A percentile compares a stretch with the other conserved stretches of the same genome.
Evolutionary conservation across 2,888 invertebrate genomes (phyloP).

Genomic region (Apantesis nais): DNA sequence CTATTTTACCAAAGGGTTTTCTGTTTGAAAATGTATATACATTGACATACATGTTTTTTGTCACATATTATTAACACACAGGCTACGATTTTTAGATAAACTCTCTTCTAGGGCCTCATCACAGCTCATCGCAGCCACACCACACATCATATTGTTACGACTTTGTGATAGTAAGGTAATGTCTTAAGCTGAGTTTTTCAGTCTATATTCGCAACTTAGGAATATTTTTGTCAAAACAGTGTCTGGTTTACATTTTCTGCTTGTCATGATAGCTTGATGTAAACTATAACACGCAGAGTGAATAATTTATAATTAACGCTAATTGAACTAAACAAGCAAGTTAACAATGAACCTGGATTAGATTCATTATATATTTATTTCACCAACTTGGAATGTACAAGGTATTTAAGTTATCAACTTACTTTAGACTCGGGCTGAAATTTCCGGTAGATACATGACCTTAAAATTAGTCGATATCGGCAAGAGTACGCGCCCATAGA

Average conservation of each 20-base stretch:
- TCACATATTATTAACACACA: too few relatives aligned
- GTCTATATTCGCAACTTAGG: too few relatives aligned
- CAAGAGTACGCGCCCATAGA: conserved; percentile 16
- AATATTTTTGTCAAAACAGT: not conserved
- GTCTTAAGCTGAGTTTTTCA: too few relatives aligned
- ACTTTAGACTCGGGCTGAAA: conserved; percentile 17
- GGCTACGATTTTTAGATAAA: too few relatives aligned
- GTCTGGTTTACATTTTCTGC: not conserved
- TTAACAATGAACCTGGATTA: not conserved
- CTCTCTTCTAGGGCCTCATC: too few relatives aligned
- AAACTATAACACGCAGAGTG: not conserved
- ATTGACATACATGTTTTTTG: too few relatives aligned
- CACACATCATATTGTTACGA: too few relatives aligned
- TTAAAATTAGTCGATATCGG: conserved; percentile 21
- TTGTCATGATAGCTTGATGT: too few relatives aligned
- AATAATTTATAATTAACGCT: not conserved
- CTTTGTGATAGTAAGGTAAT: too few relatives aligned
- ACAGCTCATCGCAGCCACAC: too few relatives aligned
- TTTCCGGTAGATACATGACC: conserved; percentile 30
- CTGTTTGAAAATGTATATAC: too few relatives aligned
- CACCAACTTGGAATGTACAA: conserved; percentile 2
- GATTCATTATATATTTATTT: not conserved
- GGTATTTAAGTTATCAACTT: conserved; percentile 19
- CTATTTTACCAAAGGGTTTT: too few relatives aligned
- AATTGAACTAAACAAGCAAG: not conserved